Base-by-base conservation (phyloP, 2,113 vertebrate species). In the Myrmecophaga tridactyla region DNA sequence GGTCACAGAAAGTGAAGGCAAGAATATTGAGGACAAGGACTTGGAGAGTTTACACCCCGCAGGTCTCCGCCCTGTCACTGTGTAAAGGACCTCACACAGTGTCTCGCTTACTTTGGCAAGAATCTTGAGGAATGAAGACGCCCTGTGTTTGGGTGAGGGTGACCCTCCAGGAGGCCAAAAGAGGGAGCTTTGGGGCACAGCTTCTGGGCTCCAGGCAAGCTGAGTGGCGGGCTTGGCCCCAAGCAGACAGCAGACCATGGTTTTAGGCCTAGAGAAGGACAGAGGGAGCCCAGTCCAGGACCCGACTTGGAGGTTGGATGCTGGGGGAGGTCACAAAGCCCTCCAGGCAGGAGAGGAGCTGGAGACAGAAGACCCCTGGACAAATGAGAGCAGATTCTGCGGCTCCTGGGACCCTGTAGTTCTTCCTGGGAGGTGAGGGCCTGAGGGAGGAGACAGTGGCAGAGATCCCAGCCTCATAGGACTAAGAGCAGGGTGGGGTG, bases 81-180 rank as follows among this genome's bases (percentile, higher is more conserved):
- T 25, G 73, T 12, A 25, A 43, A 17, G 39, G 8, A 39, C 31
- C 43, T 4, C 43, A 9, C 27, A 2, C 0, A 0, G 4, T 7
- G 13, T 6, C 36, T 36, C 43, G n/a, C 80, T 89, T 46, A 3
- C 34, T 27, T 25, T 7, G 51, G 58, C n/a, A 7, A 41, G 65
- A 77, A 29, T 3, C 25, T 0, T 1, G n/a, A 69, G 4, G 67
- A 23, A 23, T 0, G 0, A 36, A 53, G 58, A 53, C 39, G 21
- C 0, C 11, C 34, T 12, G 41, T 31, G 27, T 5, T 9, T 1
- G 11, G 5, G 29, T 0, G 15, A 48, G n/a, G 4, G 58, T 41
- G 11, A 0, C 31, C 31, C n/a, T 17, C n/a, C 23, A 51, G 34
- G n/a, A 34, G 8, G 39, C 36, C 48, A 25, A n/a, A 41, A 21